A percentile compares a stretch with the other conserved stretches of the same genome.
Conservation (phyloP, 2,888 invertebrate genomes). For the Trichacis sp. region DNA sequence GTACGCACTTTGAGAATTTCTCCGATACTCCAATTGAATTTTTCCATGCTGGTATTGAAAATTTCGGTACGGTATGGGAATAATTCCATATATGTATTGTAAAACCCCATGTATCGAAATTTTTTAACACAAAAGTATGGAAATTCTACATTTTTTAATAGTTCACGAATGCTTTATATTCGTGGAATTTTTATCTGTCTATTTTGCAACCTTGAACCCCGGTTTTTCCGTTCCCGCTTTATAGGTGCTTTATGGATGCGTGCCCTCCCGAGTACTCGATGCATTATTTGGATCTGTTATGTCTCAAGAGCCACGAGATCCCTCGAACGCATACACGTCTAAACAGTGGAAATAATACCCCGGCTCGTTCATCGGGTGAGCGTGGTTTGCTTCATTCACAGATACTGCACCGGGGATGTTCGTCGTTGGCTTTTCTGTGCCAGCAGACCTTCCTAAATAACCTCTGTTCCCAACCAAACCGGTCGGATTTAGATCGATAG, state of each 20-base stretch:
- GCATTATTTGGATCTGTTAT: not conserved
- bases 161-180: too few relatives aligned
- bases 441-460: slow-evolving; percentile 4
- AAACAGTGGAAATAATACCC: slow-evolving; percentile 2
- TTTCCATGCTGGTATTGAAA: too few relatives aligned
- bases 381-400: slow-evolving; percentile 5
- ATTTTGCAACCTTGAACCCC: too few relatives aligned
- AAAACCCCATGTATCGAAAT: too few relatives aligned
- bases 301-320: not conserved
- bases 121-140: too few relatives aligned
- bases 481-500: slow-evolving; percentile 6
- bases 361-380: not conserved
- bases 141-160: too few relatives aligned
- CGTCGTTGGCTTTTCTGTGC: not conserved
- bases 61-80: too few relatives aligned
- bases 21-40: too few relatives aligned
- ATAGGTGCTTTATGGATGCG: not conserved
- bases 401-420: not conserved
- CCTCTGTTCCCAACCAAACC: too few relatives aligned
- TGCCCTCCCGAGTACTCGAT: not conserved
- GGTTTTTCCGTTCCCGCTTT: not conserved
- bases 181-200: too few relatives aligned
- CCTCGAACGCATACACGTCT: slow-evolving; percentile 1
- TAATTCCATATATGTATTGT: too few relatives aligned
- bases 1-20: too few relatives aligned